phyloP scores from a whole-genome alignment of 2,113 vertebrate genomes.

The Cyprichromis sp. region DNA sequence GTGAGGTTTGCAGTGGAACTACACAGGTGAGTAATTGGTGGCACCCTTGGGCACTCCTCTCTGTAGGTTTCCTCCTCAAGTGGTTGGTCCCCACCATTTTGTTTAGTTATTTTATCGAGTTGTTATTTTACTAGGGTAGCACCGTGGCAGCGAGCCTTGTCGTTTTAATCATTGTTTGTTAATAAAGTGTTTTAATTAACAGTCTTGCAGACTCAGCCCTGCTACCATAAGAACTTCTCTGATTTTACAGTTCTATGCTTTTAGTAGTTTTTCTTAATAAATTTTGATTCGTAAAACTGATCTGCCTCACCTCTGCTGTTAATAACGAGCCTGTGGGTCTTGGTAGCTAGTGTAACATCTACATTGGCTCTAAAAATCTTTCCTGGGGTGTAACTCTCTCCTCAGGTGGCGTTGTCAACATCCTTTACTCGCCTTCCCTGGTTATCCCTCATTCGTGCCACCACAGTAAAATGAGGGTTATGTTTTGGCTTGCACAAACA shows the following conservation, averaged over 20 bases:
- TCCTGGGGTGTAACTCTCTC: not conserved
- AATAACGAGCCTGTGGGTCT: not conserved
- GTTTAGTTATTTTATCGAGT: not conserved
- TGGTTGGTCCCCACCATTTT: not conserved
- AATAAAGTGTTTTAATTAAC: not conserved
- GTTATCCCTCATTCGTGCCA: not conserved
- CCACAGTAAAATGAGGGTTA: rapidly evolving
- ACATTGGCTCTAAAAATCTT: not conserved
- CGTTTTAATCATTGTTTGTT: rapidly evolving
- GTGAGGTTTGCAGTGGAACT: no score
- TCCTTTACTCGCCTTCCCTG: not conserved
- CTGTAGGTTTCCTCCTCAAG: no score
- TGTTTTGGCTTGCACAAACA: not conserved
- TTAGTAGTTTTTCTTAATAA: not conserved
- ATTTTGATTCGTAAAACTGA: rapidly evolving
- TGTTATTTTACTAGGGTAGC: not conserved
- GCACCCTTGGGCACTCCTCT: no score
- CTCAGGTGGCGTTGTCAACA: not conserved
- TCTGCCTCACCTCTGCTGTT: rapidly evolving
- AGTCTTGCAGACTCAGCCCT: not conserved
- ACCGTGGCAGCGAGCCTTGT: not conserved
- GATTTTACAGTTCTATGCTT: not conserved
- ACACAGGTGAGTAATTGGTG: no score
- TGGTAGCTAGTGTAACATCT: not conserved
- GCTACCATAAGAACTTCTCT: not conserved